Conservation (phyloP, 1,140 invertebrate species). For the Metopolophium dirhodum region DNA sequence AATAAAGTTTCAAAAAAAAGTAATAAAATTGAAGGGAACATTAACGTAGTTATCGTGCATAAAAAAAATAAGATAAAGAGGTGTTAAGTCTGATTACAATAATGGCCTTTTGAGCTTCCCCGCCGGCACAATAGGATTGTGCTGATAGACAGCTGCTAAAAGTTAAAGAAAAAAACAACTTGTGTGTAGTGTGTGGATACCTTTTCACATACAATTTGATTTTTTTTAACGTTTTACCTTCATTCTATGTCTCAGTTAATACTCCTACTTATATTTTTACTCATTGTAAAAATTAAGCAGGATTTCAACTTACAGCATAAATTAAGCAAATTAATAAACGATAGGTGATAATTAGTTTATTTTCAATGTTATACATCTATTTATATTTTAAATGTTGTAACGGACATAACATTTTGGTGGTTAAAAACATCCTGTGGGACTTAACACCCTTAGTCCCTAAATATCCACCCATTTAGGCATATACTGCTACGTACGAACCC, state of each 20-base stretch:
- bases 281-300: not conserved
- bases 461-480: not conserved
- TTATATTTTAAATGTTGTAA: no score
- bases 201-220: not conserved
- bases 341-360: not conserved
- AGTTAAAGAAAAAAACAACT: not conserved
- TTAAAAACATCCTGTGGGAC: not conserved
- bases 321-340: not conserved
- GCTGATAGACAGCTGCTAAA: constrained; percentile 3
- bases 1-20: not conserved
- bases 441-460: not conserved
- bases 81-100: constrained; percentile 31
- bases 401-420: not conserved
- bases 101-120: not conserved
- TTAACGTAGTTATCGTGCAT: not conserved
- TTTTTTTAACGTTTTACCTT: not conserved
- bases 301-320: not conserved
- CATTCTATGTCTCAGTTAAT: not conserved
- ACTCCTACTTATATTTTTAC: not conserved
- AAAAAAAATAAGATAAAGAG: not conserved
- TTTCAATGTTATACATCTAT: not conserved
- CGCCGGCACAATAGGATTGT: not conserved
- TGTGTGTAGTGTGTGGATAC: not conserved
- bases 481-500: no score
- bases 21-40: not conserved